Percentiles rank a stretch among this genome's conserved stretches.
These are phyloP conservation scores for Origma solitaria DNA, from an alignment of 2,113 vertebrate species.

Conservation along the genomic window DNA sequence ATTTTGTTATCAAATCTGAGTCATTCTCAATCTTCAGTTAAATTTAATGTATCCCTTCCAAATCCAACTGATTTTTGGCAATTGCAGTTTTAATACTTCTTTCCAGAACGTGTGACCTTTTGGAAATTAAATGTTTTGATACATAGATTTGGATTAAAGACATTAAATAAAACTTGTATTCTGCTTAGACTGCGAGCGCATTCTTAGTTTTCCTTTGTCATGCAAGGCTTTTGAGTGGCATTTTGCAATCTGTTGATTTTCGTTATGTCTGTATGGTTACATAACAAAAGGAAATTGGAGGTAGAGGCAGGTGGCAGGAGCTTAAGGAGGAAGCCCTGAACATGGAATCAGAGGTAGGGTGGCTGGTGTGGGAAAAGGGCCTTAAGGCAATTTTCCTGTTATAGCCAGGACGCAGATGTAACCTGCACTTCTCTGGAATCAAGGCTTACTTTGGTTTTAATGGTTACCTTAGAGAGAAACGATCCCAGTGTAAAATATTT, in stretches of 20 bases:
- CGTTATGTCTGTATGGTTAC: fast-evolving
- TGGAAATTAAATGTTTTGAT: background rate
- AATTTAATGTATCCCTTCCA: background rate
- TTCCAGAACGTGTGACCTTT: background rate
- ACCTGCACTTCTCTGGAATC: background rate
- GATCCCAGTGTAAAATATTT: background rate
- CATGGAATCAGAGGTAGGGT: background rate
- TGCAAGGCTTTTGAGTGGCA: background rate
- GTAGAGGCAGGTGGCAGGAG: background rate
- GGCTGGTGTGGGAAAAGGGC: background rate
- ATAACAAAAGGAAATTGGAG: background rate
- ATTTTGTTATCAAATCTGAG: background rate
- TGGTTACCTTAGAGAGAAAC: background rate
- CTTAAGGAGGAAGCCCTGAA: background rate
- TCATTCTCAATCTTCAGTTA: background rate
- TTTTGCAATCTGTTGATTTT: background rate
- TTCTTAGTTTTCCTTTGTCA: background rate
- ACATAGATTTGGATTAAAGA: background rate
- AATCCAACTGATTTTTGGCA: background rate
- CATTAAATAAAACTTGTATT: background rate
- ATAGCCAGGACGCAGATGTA: fast-evolving
- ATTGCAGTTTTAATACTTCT: background rate
- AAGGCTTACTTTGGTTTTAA: background rate
- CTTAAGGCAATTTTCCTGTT: background rate
- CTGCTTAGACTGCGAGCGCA: background rate